phyloP scores from a whole-genome alignment of 92 coral and sea anemone genomes.

The Scolanthus callimorphus region DNA sequence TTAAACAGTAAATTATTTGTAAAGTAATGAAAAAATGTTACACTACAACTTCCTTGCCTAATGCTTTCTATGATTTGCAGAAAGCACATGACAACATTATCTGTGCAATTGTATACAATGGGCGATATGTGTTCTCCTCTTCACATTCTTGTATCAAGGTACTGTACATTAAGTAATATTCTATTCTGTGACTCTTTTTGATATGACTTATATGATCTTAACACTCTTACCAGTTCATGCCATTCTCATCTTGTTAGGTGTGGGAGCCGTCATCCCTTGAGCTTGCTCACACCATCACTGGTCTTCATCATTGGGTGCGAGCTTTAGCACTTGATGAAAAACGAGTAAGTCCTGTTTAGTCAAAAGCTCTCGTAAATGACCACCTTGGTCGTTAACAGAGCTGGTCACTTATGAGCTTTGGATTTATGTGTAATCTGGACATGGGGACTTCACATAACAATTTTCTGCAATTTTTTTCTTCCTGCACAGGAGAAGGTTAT shows the following conservation, averaged over 20 bases:
- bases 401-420: too few species aligned
- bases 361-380: background rate
- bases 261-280: constrained; percentile 86
- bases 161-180: too few species aligned
- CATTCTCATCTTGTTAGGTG: constrained; percentile 30
- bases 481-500: constrained; percentile 72
- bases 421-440: too few species aligned
- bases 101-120: constrained; percentile 91
- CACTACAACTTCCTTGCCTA: too few species aligned
- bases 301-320: constrained; percentile 95
- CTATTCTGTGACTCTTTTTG: background rate
- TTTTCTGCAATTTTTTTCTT: too few species aligned
- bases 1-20: too few species aligned
- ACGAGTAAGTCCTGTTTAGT: constrained; percentile 49
- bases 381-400: background rate
- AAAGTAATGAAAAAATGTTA: too few species aligned
- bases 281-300: constrained; percentile 73
- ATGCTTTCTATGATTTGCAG: constrained; percentile 25
- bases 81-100: constrained; percentile 93
- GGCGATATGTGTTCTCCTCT: constrained; percentile 87
- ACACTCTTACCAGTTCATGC: background rate
- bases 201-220: too few species aligned
- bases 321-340: constrained; percentile 90
- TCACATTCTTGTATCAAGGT: constrained; percentile 98
- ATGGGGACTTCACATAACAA: too few species aligned